These are phyloP conservation scores for Distichodus sexfasciatus DNA, from an alignment of 2,797 vertebrate genomes.

Conservation along the genomic window DNA sequence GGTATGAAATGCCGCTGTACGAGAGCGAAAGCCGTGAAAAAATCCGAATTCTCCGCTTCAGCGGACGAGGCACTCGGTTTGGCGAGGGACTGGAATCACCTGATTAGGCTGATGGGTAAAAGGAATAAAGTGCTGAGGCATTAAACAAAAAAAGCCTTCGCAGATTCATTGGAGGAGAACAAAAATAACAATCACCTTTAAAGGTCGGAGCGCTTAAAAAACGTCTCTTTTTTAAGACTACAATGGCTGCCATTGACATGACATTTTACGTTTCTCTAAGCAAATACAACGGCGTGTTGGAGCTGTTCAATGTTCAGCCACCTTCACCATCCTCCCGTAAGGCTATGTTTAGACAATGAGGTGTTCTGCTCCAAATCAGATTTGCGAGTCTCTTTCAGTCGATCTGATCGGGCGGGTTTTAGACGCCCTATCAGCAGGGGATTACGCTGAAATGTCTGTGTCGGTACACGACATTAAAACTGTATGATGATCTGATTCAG, in stretches of 20 bases:
- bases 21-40: not conserved
- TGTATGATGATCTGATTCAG: too few relatives aligned
- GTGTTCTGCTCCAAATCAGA: not conserved
- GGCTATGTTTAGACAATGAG: not conserved
- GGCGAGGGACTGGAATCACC: not conserved
- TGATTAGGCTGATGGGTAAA: not conserved
- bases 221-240: slow-evolving; percentile 2
- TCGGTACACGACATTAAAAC: not conserved
- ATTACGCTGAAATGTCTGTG: not conserved
- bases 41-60: slow-evolving; percentile 8
- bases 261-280: slow-evolving; percentile 15
- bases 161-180: not conserved
- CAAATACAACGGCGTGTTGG: not conserved
- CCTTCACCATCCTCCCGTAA: not conserved
- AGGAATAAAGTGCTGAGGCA: not conserved
- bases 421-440: not conserved
- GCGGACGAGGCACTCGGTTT: not conserved
- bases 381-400: not conserved
- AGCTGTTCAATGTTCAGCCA: not conserved
- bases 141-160: not conserved
- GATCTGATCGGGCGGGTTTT: not conserved
- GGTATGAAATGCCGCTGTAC: not conserved
- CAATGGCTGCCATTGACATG: slow-evolving; percentile 8
- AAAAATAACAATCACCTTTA: slow-evolving; percentile 6
- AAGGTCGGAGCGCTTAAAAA: slow-evolving; percentile 10